These are phyloP conservation scores for Trichonephila inaurata DNA, from an alignment of 1,140 invertebrate species.

Conservation along the genomic window DNA sequence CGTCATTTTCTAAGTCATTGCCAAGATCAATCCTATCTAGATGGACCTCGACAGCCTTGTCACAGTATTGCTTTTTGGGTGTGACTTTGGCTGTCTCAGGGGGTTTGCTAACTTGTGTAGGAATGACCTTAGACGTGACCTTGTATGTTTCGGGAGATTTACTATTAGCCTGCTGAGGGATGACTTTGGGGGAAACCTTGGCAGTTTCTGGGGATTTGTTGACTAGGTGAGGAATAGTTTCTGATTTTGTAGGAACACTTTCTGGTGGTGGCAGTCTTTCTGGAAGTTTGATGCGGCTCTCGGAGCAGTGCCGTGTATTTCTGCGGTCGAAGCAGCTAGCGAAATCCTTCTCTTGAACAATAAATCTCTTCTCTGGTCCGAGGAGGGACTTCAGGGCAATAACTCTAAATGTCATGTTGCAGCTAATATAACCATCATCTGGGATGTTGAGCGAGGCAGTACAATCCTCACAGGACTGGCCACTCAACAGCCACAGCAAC, in stretches of 20 bases:
- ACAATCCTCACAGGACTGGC: constrained; percentile 74
- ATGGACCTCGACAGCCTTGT: constrained; percentile 63
- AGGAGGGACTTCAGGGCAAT: constrained; percentile 70
- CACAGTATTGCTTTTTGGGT: constrained; percentile 59
- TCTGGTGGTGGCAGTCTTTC: constrained; percentile 63
- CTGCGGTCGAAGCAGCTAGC: constrained; percentile 69
- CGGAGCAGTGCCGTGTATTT: constrained; percentile 59
- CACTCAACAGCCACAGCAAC: constrained; percentile 71
- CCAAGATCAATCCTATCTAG: constrained; percentile 61
- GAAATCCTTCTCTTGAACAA: constrained; percentile 74
- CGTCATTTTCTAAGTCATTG: constrained; percentile 65
- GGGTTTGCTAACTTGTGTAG: not conserved
- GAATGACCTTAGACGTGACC: not conserved
- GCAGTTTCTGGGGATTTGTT: constrained; percentile 45
- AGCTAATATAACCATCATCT: constrained; percentile 74
- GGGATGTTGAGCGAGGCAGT: constrained; percentile 70
- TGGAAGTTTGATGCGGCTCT: constrained; percentile 68
- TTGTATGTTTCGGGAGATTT: not conserved
- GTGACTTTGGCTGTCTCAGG: not conserved
- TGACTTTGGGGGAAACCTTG: not conserved
- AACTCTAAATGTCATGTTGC: constrained; percentile 77
- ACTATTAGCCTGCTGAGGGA: not conserved
- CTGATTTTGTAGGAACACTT: constrained; percentile 72
- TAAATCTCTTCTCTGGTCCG: constrained; percentile 71
- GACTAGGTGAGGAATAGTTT: constrained; percentile 27